Evolutionary conservation across 2,113 vertebrate genomes (phyloP).

Genomic region (Ceuthmochares aereus): DNA sequence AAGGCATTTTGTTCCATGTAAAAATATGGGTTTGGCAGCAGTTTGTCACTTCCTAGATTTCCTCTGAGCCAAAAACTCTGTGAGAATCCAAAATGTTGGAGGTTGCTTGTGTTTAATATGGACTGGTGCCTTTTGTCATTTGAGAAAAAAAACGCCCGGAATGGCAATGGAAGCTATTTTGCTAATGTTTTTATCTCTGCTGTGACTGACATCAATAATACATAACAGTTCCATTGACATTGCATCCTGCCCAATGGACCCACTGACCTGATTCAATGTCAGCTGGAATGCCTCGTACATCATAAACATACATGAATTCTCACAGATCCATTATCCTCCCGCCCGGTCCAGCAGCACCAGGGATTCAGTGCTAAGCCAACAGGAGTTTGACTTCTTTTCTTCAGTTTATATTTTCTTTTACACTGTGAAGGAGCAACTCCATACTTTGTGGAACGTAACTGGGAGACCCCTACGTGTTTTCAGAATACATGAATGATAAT

Average conservation of each 20-base stretch:
- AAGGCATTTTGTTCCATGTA: not conserved
- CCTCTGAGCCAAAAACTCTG: not conserved
- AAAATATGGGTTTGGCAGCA: not conserved
- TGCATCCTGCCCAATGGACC: conserved; percentile 77
- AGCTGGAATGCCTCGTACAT: conserved; percentile 74
- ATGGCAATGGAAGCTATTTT: conserved; percentile 78
- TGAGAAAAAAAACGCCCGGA: conserved; percentile 53
- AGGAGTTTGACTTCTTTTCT: not conserved
- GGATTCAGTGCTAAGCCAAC: conserved; percentile 1
- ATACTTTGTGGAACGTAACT: not conserved
- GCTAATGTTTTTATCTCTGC: conserved; percentile 81
- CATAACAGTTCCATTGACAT: conserved; percentile 82
- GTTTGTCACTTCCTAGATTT: not conserved
- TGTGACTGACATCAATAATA: conserved; percentile 79
- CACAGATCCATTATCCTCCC: conserved; percentile 49
- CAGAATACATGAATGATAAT: conserved; percentile 67
- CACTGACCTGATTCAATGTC: conserved; percentile 83
- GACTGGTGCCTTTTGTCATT: conserved; percentile 60
- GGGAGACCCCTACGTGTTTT: conserved; percentile 32
- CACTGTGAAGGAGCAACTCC: not conserved
- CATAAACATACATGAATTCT: conserved; percentile 66
- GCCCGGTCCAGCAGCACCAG: not conserved
- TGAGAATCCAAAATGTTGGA: not conserved
- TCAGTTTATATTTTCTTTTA: conserved; percentile 15
- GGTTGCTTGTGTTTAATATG: conserved; percentile 29